Evolutionary conservation across 2,113 vertebrate species (phyloP), one percentile per base, ranked within the genome.

Genomic region (Lutjanus erythropterus): DNA sequence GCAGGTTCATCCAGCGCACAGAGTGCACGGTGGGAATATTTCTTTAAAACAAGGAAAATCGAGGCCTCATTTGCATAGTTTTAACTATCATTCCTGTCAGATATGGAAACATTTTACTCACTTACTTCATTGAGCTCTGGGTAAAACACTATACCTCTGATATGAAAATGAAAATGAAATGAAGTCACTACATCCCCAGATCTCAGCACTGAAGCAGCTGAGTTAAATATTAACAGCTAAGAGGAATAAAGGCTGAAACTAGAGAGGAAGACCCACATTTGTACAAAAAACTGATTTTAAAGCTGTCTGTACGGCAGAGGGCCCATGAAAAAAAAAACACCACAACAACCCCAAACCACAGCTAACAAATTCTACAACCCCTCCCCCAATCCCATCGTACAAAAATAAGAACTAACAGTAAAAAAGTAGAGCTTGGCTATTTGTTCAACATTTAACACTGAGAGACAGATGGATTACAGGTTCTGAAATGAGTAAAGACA

Each of bases 341-440:
- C 42, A 41, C 33, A 29, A 50, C 29, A 39, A 29, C n/a, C 44
- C 39, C 16, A 21, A 50, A 44, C 42, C 21, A 53, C 29, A 52
- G 46, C 5, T 33, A 66, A 2, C 2, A 29, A 14, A 52, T 29
- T n/a, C 3, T 44, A 56, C 44, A 12, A 7, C 18, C 8, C 27
- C 2, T 46, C 68, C 60, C 50, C 39, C 16, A 21, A 44, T 5
- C 18, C 35, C 42, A 25, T 4, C 2, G 19, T 60, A 66, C 19
- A 80, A 71, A 66, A 80, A 60, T 71, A 53, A 85, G 35, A 75
- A 52, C 35, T 3, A 9, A 62, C 47, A 41, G 49, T 59, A 25
- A 69, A 66, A 72, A 31, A 33, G 42, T 29, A 33, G 19, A 68
- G 46, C 61, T 59, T 37, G 16, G 56, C 31, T 64, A 14, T 74